A percentile compares a stretch with the other conserved stretches of the same genome.
Conservation (phyloP, 2,797 vertebrate species). For the Sebastes nivosus region DNA sequence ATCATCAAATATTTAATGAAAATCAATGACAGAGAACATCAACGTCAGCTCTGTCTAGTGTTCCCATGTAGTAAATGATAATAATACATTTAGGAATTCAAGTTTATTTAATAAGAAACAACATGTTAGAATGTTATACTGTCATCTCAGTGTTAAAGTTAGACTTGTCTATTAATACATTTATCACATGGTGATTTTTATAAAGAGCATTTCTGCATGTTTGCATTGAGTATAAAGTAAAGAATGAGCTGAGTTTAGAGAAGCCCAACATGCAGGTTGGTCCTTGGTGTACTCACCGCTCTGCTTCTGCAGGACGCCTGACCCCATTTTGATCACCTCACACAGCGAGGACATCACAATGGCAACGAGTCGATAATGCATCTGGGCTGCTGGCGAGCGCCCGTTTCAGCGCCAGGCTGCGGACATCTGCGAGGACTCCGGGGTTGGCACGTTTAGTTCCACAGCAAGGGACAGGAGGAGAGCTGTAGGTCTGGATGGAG, state of each 20-base stretch:
- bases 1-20: neutral
- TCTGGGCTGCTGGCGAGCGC: constrained; percentile 75
- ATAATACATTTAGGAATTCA: neutral
- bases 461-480: constrained; percentile 2
- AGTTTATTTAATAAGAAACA: neutral
- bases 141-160: neutral
- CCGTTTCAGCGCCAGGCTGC: constrained; percentile 66
- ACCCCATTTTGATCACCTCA: constrained; percentile 72
- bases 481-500: constrained; percentile 15
- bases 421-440: constrained; percentile 66
- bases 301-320: constrained; percentile 54
- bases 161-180: neutral
- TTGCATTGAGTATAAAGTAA: neutral
- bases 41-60: neutral
- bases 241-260: neutral
- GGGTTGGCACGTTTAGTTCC: constrained; percentile 45
- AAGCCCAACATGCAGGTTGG: too few relatives aligned
- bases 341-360: constrained; percentile 74
- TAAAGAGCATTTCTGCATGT: neutral
- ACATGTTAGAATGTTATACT: too few relatives aligned
- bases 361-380: constrained; percentile 79
- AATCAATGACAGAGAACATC: neutral
- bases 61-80: neutral
- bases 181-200: neutral
- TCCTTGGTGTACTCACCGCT: constrained; percentile 69